Percentiles rank a stretch among this genome's conserved stretches.
Evolutionary conservation across 1,140 invertebrate species (phyloP).

Genomic region (Magallana gigas): DNA sequence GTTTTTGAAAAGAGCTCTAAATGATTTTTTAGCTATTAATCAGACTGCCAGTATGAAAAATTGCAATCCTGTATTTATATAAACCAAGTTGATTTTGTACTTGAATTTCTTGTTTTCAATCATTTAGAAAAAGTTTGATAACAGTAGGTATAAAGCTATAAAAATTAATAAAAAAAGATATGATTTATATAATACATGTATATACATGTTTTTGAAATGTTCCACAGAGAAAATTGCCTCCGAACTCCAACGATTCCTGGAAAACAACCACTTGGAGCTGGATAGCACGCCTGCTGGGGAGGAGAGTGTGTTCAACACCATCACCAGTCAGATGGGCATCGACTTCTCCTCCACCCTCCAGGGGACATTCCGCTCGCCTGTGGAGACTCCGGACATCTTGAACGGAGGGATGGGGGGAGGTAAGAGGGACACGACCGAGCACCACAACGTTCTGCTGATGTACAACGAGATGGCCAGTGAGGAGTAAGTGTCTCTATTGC

Average conservation of each 20-base stretch:
- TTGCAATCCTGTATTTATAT: too few relatives aligned
- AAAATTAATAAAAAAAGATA: too few relatives aligned
- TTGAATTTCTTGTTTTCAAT: too few relatives aligned
- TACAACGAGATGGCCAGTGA: constrained; percentile 44
- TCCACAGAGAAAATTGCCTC: constrained; percentile 69
- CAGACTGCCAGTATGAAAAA: too few relatives aligned
- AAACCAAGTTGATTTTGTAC: too few relatives aligned
- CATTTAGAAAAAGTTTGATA: too few relatives aligned
- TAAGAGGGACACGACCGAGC: constrained; percentile 53
- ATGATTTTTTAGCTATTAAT: too few relatives aligned
- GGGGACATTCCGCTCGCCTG: neutral
- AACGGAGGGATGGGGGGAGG: neutral
- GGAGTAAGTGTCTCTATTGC: constrained; percentile 35
- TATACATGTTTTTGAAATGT: too few relatives aligned
- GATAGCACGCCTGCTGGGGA: constrained; percentile 56
- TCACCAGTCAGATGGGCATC: constrained; percentile 67
- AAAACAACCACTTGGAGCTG: constrained; percentile 56
- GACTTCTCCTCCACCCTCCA: constrained; percentile 61
- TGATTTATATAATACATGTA: too few relatives aligned
- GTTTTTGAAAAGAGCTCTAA: too few relatives aligned
- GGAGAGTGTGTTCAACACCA: constrained; percentile 72
- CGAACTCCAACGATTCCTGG: constrained; percentile 67
- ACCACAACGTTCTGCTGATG: constrained; percentile 24
- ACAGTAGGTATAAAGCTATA: too few relatives aligned
- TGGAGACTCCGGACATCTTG: constrained; percentile 21